Conservation (phyloP, 2,888 invertebrate genomes). For the Seira sanloemensis region DNA sequence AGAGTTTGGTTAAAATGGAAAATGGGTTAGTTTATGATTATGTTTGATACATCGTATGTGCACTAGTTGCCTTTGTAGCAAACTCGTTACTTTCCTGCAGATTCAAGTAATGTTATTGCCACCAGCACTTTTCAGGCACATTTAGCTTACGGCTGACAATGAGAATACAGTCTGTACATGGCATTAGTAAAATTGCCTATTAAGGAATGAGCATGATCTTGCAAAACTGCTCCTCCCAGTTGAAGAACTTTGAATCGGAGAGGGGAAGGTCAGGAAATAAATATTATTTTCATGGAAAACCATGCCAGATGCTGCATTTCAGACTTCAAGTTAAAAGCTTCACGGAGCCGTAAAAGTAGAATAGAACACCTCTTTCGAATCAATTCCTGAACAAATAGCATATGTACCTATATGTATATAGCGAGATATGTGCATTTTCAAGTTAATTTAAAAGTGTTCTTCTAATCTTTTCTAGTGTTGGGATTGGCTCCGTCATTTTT, state of each 20-base stretch:
- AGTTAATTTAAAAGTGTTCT: conserved; percentile 7
- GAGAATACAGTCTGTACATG: not conserved
- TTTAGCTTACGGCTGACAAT: not conserved
- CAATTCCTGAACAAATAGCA: not conserved
- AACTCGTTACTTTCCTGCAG: too few relatives aligned
- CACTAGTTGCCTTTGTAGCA: not conserved
- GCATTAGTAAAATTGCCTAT: conserved; percentile 11
- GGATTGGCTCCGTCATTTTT: not conserved
- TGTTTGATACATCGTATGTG: not conserved
- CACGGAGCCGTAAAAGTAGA: too few relatives aligned
- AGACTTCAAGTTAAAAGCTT: too few relatives aligned
- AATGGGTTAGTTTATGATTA: not conserved
- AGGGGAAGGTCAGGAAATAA: conserved; percentile 1
- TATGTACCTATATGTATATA: not conserved
- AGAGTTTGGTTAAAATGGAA: not conserved
- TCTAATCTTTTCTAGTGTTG: not conserved
- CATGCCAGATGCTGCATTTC: conserved; percentile 7
- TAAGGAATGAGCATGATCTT: conserved; percentile 15
- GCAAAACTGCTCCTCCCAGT: not conserved
- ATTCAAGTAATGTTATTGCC: not conserved
- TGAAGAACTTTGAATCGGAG: not conserved
- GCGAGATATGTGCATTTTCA: too few relatives aligned
- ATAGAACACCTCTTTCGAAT: too few relatives aligned
- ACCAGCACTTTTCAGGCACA: not conserved
- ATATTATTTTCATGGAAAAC: not conserved